A percentile compares a stretch with the other conserved stretches of the same genome.
These are phyloP conservation scores for Plestiodon gilberti DNA, from an alignment of 2,113 vertebrate species.

Conservation along the genomic window DNA sequence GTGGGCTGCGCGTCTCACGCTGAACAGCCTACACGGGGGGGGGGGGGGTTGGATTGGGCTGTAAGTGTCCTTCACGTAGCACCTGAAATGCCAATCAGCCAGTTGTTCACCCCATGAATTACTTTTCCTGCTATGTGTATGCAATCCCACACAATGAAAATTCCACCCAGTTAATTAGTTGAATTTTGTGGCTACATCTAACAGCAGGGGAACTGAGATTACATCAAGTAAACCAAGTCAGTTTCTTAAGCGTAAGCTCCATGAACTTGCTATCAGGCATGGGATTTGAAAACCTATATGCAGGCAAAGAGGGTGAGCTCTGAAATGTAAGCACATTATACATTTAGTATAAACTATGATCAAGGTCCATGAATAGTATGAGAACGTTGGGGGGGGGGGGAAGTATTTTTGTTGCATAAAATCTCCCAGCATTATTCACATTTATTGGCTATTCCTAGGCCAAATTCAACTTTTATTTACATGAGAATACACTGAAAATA, in stretches of 20 bases:
- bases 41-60: too few relatives aligned
- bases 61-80: background rate
- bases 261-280: background rate
- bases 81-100: background rate
- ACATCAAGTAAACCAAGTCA: background rate
- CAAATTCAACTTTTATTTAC: background rate
- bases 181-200: background rate
- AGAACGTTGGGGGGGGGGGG: too few relatives aligned
- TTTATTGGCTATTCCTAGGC: background rate
- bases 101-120: background rate
- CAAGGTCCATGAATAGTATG: too few relatives aligned
- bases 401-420: background rate
- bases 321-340: background rate
- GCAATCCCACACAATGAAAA: background rate
- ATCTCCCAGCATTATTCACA: background rate
- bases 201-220: background rate
- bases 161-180: background rate
- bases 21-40: too few relatives aligned
- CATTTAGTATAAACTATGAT: too few relatives aligned
- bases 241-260: background rate
- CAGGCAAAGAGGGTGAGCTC: background rate
- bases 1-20: too few relatives aligned
- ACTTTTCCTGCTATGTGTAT: background rate
- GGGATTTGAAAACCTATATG: background rate
- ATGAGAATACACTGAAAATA: background rate